Evolutionary conservation across 2,113 vertebrate genomes (phyloP), one percentile per base, ranked within the genome.

Genomic region (Campylomormyrus tamandua): DNA sequence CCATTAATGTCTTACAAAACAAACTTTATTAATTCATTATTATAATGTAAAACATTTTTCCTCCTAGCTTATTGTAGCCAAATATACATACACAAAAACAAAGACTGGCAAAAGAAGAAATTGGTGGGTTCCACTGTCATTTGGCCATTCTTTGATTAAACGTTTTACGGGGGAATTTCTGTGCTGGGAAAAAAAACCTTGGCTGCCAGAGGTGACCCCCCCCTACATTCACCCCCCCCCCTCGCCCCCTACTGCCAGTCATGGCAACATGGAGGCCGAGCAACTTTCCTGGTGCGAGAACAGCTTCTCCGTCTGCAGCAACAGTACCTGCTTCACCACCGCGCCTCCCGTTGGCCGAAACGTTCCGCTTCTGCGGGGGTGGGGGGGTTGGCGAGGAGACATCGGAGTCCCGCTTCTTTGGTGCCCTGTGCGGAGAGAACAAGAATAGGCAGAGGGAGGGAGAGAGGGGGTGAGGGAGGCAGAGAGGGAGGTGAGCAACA

Each of bases 281-380:
- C 48, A 39, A 52, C 15, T 58, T 58, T 21, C 70, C 15, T 17
- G 39, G 50, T 46, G 50, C 17, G 91, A 94, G 94, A 91, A 93
- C 93, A 91, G 89, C 35, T 19, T 87, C 49, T 92, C 94, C 94
- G 92, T 93, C 93, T 95, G 95, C 95, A 95, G 95, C 96, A 95
- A 96, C 95, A 95, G 80, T 96, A 97, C 96, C 96, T 97, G 96
- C 92, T 94, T 95, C 94, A 91, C 93, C 94, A 90, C 90, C 92
- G 95, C 96, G 95, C 92, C 95, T 94, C 95, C 93, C 95, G 95
- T 96, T 96, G 95, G 95, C 95, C 84, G 95, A 94, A 95, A 90
- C 90, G 92, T 17, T 90, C 94, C 93, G 95, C 94, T 93, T 95
- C 96, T 93, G 93, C 95, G 94, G 94, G 80, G 35, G 39, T 21